Evolutionary conservation across 2,797 vertebrate genomes (phyloP).

Genomic region (Pseudocheirus occidentalis): DNA sequence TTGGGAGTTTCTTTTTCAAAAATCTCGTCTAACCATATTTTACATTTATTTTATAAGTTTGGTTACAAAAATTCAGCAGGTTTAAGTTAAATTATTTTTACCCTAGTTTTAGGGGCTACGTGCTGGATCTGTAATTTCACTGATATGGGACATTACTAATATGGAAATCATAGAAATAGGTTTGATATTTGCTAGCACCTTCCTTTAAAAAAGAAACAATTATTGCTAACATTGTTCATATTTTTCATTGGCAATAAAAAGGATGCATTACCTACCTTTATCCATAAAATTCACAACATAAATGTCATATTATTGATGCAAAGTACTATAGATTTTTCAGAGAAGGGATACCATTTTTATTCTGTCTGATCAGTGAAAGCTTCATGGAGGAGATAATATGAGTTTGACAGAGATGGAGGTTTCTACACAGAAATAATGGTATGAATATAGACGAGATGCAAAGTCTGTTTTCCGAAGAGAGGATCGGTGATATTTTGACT

Average conservation of each 20-base stretch:
- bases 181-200: not conserved
- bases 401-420: not conserved
- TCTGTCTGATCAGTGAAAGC: not conserved
- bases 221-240: not conserved
- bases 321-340: not conserved
- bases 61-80: not conserved
- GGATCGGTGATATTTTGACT: not conserved
- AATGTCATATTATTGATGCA: not conserved
- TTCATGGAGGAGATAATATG: not conserved
- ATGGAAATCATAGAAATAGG: not conserved
- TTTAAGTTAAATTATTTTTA: not conserved
- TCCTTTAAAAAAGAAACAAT: not conserved
- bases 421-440: not conserved
- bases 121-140: not conserved
- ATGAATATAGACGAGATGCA: not conserved
- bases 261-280: not conserved
- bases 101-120: not conserved
- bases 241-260: not conserved
- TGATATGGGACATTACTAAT: not conserved
- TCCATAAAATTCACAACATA: not conserved
- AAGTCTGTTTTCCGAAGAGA: not conserved
- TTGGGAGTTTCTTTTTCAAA: not conserved
- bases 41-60: not conserved
- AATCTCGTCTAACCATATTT: not conserved
- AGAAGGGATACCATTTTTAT: not conserved